Evolutionary conservation across 2,888 invertebrate species (phyloP).

Genomic region (Deilephila elpenor): DNA sequence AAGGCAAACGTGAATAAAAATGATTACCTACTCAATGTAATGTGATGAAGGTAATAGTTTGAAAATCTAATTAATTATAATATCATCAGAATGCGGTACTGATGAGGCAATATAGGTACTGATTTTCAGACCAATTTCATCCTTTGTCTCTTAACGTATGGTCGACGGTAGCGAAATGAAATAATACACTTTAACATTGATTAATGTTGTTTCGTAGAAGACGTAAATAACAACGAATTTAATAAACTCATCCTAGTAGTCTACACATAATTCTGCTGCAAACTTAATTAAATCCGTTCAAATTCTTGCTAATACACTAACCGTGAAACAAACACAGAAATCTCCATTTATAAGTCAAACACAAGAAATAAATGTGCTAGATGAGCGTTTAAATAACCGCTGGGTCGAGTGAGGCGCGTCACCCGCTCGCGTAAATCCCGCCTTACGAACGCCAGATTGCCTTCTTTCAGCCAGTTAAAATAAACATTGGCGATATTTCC

Average conservation of each 20-base stretch:
- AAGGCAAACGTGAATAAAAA: background rate
- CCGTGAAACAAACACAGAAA: background rate
- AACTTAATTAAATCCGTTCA: background rate
- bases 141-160: too few relatives aligned
- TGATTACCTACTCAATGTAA: background rate
- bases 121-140: too few relatives aligned
- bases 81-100: too few relatives aligned
- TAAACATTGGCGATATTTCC: conserved; percentile 80
- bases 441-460: conserved; percentile 78
- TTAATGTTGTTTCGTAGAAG: too few relatives aligned
- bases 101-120: too few relatives aligned
- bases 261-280: background rate
- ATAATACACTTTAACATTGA: too few relatives aligned
- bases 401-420: background rate
- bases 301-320: background rate
- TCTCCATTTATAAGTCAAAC: conserved; percentile 2
- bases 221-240: too few relatives aligned
- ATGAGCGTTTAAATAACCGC: conserved; percentile 9
- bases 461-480: conserved; percentile 82
- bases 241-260: too few relatives aligned
- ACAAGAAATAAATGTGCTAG: conserved; percentile 3
- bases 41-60: too few relatives aligned
- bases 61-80: too few relatives aligned
- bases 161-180: too few relatives aligned
- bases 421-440: conserved; percentile 37